Evolutionary conservation across 2,888 invertebrate genomes (phyloP), one percentile per base, ranked within the genome.

Genomic region (Cheilosia soror): DNA sequence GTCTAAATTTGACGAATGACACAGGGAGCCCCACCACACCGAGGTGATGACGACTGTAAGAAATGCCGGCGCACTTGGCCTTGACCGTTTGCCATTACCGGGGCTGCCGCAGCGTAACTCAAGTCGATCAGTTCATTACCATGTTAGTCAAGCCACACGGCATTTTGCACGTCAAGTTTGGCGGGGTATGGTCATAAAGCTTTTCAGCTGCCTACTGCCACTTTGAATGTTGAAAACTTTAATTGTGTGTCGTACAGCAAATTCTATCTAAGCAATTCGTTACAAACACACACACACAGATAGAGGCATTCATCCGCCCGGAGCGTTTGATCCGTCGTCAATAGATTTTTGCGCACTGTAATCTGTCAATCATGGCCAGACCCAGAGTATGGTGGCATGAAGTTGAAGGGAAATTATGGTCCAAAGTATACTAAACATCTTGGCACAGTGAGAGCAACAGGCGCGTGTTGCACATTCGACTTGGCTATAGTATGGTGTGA

Each of bases 261-360:
- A 72, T 76, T 76, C 85, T 80, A 85, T 76, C 85, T 80, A 85
- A 81, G 76, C 13, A 75, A 76, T 85, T 85, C 84, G 80, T 80
- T 63, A 80, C 80, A 65, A 44, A 65, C 65, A 71, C 27, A 49
- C 40, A 51, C 27, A 51, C 13, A 44, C 0, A 27, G 5, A 11
- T 51, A 11, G 25, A 31, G 13, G 9, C 27, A 63, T 11, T 11
- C 37, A 58, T 65, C 33, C 44, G 65, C 75, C 49, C 37, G 49
- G n/a, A 44, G 65, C 65, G 63, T 27, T 66, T 53, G 77, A 77
- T 69, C 47, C 63, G 55, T 71, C 78, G 78, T 79, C 79, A 65
- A 75, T 84, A 75, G 75, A 79, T 65, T 60, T 66, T 76, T 76
- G 81, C 75, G 84, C 71, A 77, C 85, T 81, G 80, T 72, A 85